These are phyloP conservation scores for Isaurus tuberculatus DNA, from an alignment of 92 coral and sea anemone genomes.

Conservation along the genomic window DNA sequence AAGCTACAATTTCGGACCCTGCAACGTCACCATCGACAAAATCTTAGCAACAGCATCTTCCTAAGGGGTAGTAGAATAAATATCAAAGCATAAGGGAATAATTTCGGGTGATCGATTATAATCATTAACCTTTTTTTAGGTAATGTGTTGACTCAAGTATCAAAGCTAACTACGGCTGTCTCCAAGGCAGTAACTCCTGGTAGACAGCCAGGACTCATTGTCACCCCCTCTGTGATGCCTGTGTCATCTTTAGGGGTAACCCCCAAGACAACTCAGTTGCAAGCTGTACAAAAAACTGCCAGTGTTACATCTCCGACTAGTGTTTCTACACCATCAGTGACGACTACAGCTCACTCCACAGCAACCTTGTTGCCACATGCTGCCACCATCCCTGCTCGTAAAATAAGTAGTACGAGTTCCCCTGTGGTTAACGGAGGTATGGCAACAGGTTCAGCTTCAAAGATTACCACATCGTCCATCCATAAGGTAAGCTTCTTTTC, in stretches of 20 bases:
- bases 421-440: conserved; percentile 39
- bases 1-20: no score
- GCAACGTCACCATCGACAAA: no score
- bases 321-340: neutral
- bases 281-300: conserved; percentile 14
- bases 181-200: conserved; percentile 19
- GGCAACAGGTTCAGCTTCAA: conserved; percentile 24
- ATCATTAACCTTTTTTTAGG: neutral
- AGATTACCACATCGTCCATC: conserved; percentile 7
- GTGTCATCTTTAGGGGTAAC: neutral
- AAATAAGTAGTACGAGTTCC: conserved; percentile 12
- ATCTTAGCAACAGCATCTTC: no score
- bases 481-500: conserved; percentile 6
- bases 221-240: conserved; percentile 2
- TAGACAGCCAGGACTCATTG: conserved; percentile 17
- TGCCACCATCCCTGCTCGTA: conserved; percentile 4
- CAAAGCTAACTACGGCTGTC: conserved; percentile 40
- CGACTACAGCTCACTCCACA: conserved; percentile 8
- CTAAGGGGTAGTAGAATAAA: no score
- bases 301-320: conserved; percentile 21
- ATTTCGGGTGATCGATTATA: neutral
- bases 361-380: conserved; percentile 6
- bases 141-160: conserved; percentile 39
- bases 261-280: neutral
- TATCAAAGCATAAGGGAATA: no score